Evolutionary conservation across 1,140 invertebrate genomes (phyloP).

Genomic region (Drosophila nebulosa): DNA sequence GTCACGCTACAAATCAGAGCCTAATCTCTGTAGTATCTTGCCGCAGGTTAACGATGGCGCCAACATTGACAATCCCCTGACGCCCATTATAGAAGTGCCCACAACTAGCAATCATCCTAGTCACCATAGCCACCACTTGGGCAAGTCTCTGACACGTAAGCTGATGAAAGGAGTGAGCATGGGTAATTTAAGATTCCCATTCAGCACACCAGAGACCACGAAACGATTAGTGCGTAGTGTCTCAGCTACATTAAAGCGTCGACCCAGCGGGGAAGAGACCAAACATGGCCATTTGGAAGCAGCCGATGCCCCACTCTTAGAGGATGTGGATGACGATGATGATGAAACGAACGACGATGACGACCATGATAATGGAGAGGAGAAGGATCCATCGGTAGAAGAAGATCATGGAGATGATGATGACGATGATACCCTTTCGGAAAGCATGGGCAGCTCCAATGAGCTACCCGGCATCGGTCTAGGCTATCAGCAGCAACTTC

Average conservation of each 20-base stretch:
- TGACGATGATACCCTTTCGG: slow-evolving; percentile 55
- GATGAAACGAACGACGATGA: slow-evolving; percentile 12
- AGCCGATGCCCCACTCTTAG: slow-evolving; percentile 44
- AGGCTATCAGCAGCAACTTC: slow-evolving; percentile 54
- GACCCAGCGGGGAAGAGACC: slow-evolving; percentile 54
- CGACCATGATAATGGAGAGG: slow-evolving; percentile 2
- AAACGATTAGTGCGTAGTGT: slow-evolving; percentile 72
- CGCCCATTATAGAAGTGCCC: slow-evolving; percentile 56
- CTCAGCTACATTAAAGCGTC: slow-evolving; percentile 58
- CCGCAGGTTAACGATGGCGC: slow-evolving; percentile 36
- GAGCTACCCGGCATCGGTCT: slow-evolving; percentile 36
- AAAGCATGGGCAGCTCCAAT: slow-evolving; percentile 48
- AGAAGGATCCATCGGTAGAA: background rate
- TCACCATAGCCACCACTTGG: slow-evolving; percentile 31
- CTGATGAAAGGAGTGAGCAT: slow-evolving; percentile 80
- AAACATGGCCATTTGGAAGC: slow-evolving; percentile 29
- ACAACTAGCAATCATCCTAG: slow-evolving; percentile 19
- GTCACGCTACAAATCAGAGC: slow-evolving; percentile 75
- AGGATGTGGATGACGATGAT: slow-evolving; percentile 62
- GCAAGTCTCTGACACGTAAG: slow-evolving; percentile 68
- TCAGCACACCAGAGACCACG: slow-evolving; percentile 72
- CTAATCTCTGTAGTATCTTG: slow-evolving; percentile 69
- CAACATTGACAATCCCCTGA: slow-evolving; percentile 45
- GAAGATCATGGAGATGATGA: slow-evolving; percentile 25
- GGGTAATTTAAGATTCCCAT: slow-evolving; percentile 72